Base-by-base conservation (phyloP, 2,888 invertebrate species). In the Tribolium freemani region DNA sequence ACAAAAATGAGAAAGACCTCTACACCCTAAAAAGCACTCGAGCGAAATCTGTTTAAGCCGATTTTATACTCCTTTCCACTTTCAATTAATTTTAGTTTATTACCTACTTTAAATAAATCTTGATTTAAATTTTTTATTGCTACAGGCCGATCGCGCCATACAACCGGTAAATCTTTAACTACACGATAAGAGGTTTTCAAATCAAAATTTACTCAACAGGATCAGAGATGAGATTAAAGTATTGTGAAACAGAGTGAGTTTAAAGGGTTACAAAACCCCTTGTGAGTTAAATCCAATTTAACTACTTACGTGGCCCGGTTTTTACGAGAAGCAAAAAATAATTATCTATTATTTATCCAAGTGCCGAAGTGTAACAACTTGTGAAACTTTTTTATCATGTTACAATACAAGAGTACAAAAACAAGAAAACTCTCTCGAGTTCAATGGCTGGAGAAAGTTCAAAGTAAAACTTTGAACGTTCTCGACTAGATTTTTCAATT, bases 231-330 rank as follows among this genome's bases (percentile, higher is more conserved):
- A 60, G 60, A 60, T 60, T 60, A 60, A 60, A 60, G 60, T 60
- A 60, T 21, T 26, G 60, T 48, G 44, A 51, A 51, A 38, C 48
- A 48, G 60, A 26, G 60, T 60, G 26, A 58, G 58, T 58, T 46
- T 54, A 45, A 58, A 60, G 46, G 60, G 60, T 60, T 48, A 26
- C 46, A 26, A 60, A 60, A 26, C 60, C 60, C 60, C 45, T 8
- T 20, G 60, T n/a, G 60, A 60, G 45, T 60, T 60, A 60, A 60
- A 60, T 60, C 46, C 60, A 60, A 60, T 60, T 60, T 60, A 60
- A 60, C 60, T 60, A 60, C 60, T 46, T 60, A 60, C 46, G 60
- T 60, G 26, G 5, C 26, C 11, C 5, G 45, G 9, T 26, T 48
- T 60, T 60, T 60, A 6, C n/a, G 5, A 6, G 6, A 38, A 38